Evolutionary conservation across 2,797 vertebrate species (phyloP).

Genomic region (Kryptolebias ocellatus): DNA sequence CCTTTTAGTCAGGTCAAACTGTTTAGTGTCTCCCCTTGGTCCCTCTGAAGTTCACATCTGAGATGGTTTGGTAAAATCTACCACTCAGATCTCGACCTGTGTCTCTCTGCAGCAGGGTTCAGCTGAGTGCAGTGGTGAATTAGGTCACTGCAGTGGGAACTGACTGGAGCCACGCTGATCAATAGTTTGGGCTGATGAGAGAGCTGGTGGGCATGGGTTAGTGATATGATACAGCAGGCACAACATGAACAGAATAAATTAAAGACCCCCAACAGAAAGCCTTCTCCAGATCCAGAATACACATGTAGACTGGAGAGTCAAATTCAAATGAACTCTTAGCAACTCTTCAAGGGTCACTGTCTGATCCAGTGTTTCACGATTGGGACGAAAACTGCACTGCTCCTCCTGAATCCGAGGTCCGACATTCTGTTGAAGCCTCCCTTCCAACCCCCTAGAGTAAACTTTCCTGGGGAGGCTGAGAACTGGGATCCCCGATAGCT

Average conservation of each 20-base stretch:
- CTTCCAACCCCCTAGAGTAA: no score
- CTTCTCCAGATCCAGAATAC: no score
- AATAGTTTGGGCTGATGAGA: slow-evolving; percentile 43
- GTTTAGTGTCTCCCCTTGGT: slow-evolving; percentile 21
- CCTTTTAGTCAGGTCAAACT: slow-evolving; percentile 6
- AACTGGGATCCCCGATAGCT: no score
- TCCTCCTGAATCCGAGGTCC: no score
- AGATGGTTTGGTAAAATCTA: slow-evolving; percentile 31
- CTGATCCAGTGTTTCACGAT: no score
- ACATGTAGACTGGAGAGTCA: no score
- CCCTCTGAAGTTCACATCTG: slow-evolving; percentile 21
- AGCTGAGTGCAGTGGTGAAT: slow-evolving; percentile 29
- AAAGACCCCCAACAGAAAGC: no score
- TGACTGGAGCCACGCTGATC: slow-evolving; percentile 40
- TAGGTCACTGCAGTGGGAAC: slow-evolving; percentile 33
- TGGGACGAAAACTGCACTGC: no score
- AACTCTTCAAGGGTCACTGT: no score
- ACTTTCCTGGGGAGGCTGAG: no score
- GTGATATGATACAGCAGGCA: slow-evolving; percentile 36
- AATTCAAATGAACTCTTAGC: no score
- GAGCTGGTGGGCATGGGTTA: slow-evolving; percentile 26
- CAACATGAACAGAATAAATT: slow-evolving; percentile 41
- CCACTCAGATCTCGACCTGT: slow-evolving; percentile 37
- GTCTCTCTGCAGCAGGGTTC: slow-evolving; percentile 38
- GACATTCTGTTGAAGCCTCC: no score